Evolutionary conservation across 2,888 invertebrate genomes (phyloP), one percentile per base, ranked within the genome.

Genomic region (Nomada flava): DNA sequence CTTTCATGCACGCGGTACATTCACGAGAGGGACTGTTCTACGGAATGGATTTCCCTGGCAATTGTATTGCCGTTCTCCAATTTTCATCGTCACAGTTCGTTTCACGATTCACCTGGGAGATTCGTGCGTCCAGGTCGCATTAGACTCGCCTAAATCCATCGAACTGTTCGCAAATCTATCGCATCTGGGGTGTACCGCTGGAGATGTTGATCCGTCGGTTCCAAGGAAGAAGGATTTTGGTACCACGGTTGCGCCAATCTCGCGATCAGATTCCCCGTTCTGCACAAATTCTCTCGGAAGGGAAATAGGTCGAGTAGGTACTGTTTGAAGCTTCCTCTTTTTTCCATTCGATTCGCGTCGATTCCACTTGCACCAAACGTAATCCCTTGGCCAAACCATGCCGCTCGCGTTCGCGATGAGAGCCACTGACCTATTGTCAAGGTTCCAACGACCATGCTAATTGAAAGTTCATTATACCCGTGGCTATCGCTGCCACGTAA

Each of bases 371-470:
- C 70, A 47, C n/a, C 47, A n/a, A 50, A 23, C 70, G 36, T 50
- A 52, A 55, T 36, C 44, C 42, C 10, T 9, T 10, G 42, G 7
- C 57, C 5, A 2, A n/a, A 1, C 23, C 23, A 74, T 59, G 57
- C 62, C 18, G 26, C 36, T 73, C 65, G 63, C 78, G 76, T 71
- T 65, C 72, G 26, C 69, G 36, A 47, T 77, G 85, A 86, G 85
- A 88, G 82, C 79, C 84, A 80, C 81, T 82, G 81, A 76, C 79
- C 85, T 86, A 90, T 87, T 88, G 90, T 88, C 89, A 91, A 90
- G 89, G 89, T 85, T 86, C 86, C 77, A 82, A 78, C 73, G 69
- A 63, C 64, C 44, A 23, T n/a, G 62, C 75, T 87, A 85, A 86
- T 87, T 79, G 85, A 76, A 81, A 82, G 76, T 86, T 85, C 75